phyloP scores from a whole-genome alignment of 1,140 invertebrate genomes.

The Octopus sinensis region DNA sequence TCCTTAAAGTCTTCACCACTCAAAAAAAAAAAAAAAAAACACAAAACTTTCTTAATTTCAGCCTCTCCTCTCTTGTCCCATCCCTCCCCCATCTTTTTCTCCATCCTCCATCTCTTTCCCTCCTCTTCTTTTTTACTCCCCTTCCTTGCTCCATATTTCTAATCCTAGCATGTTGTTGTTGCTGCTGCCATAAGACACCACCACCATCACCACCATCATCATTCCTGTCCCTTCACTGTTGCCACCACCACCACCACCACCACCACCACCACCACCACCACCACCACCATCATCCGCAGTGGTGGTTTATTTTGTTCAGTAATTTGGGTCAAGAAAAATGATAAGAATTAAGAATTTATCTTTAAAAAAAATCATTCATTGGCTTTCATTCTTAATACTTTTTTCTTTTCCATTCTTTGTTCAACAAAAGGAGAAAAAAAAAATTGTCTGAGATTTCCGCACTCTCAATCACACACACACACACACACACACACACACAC shows the following conservation, averaged over 20 bases:
- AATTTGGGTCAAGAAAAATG: neutral
- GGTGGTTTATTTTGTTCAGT: neutral
- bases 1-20: no score
- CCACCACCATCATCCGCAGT: neutral
- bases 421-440: no score
- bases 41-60: no score
- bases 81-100: no score
- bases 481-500: no score
- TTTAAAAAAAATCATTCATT: neutral
- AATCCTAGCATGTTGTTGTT: neutral
- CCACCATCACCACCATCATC: neutral
- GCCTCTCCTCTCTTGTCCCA: no score
- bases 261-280: neutral
- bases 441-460: no score
- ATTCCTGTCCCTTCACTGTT: neutral
- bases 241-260: neutral
- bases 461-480: no score
- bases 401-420: neutral
- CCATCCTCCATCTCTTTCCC: neutral
- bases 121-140: neutral
- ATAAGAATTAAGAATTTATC: neutral
- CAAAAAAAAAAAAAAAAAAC: no score
- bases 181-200: neutral
- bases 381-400: neutral
- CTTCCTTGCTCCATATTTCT: neutral